phyloP scores from a whole-genome alignment of 2,113 vertebrate species.

The Sinocyclocheilus maitianheensis region DNA sequence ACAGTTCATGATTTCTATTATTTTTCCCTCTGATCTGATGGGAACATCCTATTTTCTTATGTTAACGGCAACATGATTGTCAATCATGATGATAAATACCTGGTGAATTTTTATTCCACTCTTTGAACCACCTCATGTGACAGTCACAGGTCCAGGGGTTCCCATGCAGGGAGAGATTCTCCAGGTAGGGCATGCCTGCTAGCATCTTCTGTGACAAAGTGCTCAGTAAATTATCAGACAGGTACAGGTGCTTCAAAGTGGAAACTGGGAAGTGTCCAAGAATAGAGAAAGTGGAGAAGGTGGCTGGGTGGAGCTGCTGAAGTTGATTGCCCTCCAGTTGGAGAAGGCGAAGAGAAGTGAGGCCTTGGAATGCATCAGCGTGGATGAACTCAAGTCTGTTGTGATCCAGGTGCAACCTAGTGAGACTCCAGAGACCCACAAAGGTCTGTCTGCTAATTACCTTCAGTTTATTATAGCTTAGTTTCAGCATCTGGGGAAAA shows the following conservation, averaged over 20 bases:
- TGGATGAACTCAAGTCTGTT: conserved; percentile 88
- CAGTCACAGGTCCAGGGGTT: conserved; percentile 93
- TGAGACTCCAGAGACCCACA: conserved; percentile 79
- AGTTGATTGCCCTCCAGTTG: conserved; percentile 90
- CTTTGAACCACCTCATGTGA: conserved; percentile 77
- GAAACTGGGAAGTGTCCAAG: conserved; percentile 82
- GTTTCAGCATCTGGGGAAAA: conserved; percentile 83
- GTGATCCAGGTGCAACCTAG: conserved; percentile 88
- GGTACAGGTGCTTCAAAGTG: conserved; percentile 84
- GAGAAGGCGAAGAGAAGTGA: conserved; percentile 82
- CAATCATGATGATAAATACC: conserved; percentile 68
- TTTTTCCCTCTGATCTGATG: not conserved
- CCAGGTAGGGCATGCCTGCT: conserved; percentile 78
- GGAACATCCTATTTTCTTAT: not conserved
- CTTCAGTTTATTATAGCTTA: conserved; percentile 91
- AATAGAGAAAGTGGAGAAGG: conserved; percentile 83
- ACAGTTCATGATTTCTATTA: not conserved
- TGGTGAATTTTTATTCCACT: conserved; percentile 77
- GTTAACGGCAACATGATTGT: not conserved
- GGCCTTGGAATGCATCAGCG: conserved; percentile 85
- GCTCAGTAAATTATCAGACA: conserved; percentile 83
- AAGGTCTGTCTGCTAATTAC: conserved; percentile 76
- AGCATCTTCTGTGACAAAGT: conserved; percentile 75
- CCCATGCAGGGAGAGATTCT: conserved; percentile 86
- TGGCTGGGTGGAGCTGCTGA: conserved; percentile 82